These are phyloP conservation scores for Mirounga angustirostris DNA, from an alignment of 2,113 vertebrate species.

Conservation along the genomic window DNA sequence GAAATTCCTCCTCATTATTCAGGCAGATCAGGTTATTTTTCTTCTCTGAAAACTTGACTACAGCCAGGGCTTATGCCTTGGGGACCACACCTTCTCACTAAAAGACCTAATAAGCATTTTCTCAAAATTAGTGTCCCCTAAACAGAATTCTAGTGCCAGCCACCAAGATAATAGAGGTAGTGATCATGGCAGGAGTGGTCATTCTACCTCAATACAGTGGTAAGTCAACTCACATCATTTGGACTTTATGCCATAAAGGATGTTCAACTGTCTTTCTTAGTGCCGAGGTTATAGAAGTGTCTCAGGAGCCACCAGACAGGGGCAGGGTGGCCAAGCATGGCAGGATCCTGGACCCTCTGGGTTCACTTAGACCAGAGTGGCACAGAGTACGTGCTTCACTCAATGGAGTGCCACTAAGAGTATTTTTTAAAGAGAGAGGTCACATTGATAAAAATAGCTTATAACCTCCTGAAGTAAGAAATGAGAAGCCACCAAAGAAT, in stretches of 20 bases:
- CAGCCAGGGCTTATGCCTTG: not conserved
- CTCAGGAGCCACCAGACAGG: not conserved
- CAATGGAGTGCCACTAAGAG: not conserved
- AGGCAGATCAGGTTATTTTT: not conserved
- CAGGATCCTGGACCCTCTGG: too few species aligned
- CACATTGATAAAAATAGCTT: constrained; percentile 48
- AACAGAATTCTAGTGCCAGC: not conserved
- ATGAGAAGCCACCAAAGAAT: not conserved
- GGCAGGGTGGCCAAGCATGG: not conserved
- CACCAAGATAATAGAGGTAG: not conserved
- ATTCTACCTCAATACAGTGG: not conserved
- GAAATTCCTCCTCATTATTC: not conserved
- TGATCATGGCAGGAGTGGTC: accelerated
- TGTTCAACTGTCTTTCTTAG: not conserved
- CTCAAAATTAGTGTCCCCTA: not conserved
- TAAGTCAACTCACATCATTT: not conserved
- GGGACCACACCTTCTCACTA: not conserved
- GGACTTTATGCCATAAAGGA: not conserved
- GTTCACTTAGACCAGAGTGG: not conserved
- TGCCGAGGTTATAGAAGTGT: not conserved
- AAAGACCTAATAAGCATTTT: not conserved
- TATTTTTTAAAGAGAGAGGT: constrained; percentile 51
- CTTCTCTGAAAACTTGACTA: not conserved
- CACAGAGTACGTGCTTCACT: not conserved
- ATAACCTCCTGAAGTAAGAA: not conserved